phyloP scores from a whole-genome alignment of 2,797 vertebrate genomes.

The Lithobates sylvaticus region DNA sequence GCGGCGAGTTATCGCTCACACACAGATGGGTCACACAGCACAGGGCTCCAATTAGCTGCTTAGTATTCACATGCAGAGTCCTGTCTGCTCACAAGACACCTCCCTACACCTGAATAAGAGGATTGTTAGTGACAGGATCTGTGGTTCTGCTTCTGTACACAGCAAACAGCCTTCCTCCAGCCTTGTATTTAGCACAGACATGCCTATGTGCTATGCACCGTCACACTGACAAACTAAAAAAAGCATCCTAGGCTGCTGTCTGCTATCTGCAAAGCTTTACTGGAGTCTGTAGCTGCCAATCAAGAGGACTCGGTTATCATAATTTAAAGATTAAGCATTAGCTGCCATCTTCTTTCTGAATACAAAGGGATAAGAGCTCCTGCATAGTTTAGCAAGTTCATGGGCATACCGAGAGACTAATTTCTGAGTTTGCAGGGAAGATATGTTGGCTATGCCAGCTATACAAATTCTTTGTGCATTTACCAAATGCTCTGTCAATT shows the following conservation, averaged over 20 bases:
- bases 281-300: slow-evolving; percentile 8
- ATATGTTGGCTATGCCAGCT: too few relatives aligned
- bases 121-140: slow-evolving; percentile 46
- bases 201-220: slow-evolving; percentile 25
- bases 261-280: not conserved
- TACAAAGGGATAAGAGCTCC: not conserved
- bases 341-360: not conserved
- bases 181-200: slow-evolving; percentile 14
- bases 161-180: not conserved
- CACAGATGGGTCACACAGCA: slow-evolving; percentile 39
- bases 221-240: slow-evolving; percentile 2
- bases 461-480: too few relatives aligned
- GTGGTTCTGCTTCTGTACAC: slow-evolving; percentile 47
- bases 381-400: not conserved
- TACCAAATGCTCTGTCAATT: too few relatives aligned
- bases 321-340: not conserved
- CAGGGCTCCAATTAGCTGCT: slow-evolving; percentile 38
- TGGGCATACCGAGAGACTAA: not conserved
- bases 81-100: slow-evolving; percentile 40
- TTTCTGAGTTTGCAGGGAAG: too few relatives aligned
- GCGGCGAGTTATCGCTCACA: slow-evolving; percentile 30
- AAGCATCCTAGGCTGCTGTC: slow-evolving; percentile 9
- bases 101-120: slow-evolving; percentile 54
- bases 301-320: not conserved
- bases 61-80: slow-evolving; percentile 41